Evolutionary conservation across 2,888 invertebrate species (phyloP).

Genomic region (Uloborus plumipes): DNA sequence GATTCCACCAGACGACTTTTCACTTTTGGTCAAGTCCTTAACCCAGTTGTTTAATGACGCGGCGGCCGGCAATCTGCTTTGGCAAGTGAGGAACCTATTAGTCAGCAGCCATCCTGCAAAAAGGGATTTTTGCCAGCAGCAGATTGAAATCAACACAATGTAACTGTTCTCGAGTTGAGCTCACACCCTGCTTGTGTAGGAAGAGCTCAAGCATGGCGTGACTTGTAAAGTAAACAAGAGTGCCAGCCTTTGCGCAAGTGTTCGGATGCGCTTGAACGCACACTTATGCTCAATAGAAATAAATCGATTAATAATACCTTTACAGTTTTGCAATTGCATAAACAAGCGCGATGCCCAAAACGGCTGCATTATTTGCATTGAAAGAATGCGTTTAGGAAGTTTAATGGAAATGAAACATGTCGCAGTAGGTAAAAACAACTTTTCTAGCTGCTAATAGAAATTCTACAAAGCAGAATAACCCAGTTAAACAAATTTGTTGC

Average conservation of each 20-base stretch:
- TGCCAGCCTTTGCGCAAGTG: background rate
- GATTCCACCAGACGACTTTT: slow-evolving; percentile 43
- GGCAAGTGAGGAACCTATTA: slow-evolving; percentile 46
- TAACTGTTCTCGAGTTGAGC: slow-evolving; percentile 21
- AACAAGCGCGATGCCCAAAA: no score
- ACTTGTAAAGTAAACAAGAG: slow-evolving; percentile 28
- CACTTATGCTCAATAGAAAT: no score
- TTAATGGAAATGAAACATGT: no score
- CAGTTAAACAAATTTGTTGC: no score
- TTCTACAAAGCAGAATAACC: no score
- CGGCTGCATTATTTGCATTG: no score
- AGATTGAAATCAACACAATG: slow-evolving; percentile 50
- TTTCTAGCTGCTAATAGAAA: no score
- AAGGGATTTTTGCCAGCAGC: slow-evolving; percentile 13
- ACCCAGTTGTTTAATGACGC: slow-evolving; percentile 58
- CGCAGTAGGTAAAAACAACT: no score
- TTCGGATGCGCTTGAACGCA: no score
- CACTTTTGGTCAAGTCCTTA: slow-evolving; percentile 56
- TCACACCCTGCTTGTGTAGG: slow-evolving; percentile 13
- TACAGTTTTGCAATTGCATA: no score
- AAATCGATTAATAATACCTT: no score
- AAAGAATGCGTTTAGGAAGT: no score
- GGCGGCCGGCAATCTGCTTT: slow-evolving; percentile 25
- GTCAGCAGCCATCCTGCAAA: slow-evolving; percentile 47
- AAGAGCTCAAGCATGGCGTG: slow-evolving; percentile 32